Evolutionary conservation across 1,140 invertebrate species (phyloP).

Genomic region (Bemisia tabaci): DNA sequence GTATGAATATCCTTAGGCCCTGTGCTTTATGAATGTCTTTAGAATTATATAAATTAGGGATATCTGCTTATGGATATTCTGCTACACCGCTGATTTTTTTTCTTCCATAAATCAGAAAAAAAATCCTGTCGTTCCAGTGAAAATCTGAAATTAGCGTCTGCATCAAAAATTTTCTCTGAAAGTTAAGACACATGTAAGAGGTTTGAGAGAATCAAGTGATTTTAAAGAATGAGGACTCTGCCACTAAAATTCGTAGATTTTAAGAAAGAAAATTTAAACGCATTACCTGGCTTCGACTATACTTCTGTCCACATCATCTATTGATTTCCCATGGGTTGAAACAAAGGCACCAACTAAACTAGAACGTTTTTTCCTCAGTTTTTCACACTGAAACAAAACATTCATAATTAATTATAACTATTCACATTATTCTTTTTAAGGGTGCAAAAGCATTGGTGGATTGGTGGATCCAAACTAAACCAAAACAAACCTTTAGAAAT

Average conservation of each 20-base stretch:
- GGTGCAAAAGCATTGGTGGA: too few species aligned
- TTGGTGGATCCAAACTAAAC: too few species aligned
- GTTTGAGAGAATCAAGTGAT: background rate
- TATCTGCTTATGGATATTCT: too few species aligned
- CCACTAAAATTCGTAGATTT: background rate
- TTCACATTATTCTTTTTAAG: too few species aligned
- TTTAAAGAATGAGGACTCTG: background rate
- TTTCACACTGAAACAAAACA: conserved; percentile 65
- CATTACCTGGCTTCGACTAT: conserved; percentile 68
- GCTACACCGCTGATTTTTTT: too few species aligned
- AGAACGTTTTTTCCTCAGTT: conserved; percentile 76
- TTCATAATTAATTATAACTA: conserved; percentile 13
- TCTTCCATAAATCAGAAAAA: too few species aligned
- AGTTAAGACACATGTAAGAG: background rate
- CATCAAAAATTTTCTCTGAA: too few species aligned
- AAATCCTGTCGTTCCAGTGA: too few species aligned
- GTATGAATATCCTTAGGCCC: too few species aligned
- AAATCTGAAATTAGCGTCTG: too few species aligned
- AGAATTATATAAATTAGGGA: too few species aligned
- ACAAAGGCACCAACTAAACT: conserved; percentile 89
- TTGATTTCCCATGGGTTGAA: conserved; percentile 84
- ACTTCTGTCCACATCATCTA: conserved; percentile 83
- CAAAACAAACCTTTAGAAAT: conserved; percentile 3
- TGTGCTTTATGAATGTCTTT: too few species aligned
- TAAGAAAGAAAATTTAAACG: background rate